These are phyloP conservation scores for Apis florea DNA, from an alignment of 1,140 invertebrate species.

Conservation along the genomic window DNA sequence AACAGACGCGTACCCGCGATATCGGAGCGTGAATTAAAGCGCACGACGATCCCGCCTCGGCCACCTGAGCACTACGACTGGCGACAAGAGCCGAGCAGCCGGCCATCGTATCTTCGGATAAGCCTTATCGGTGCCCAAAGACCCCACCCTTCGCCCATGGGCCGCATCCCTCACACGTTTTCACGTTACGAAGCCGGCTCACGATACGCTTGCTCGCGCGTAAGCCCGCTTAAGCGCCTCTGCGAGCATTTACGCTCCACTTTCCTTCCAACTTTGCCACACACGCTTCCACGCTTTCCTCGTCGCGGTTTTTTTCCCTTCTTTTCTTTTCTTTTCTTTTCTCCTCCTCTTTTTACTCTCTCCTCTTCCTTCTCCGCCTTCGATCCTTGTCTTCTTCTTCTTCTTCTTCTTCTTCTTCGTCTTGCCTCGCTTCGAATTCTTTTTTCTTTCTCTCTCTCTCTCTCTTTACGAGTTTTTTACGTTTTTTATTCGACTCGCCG, in stretches of 20 bases:
- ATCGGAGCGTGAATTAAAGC: conserved; percentile 37
- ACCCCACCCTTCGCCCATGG: conserved; percentile 58
- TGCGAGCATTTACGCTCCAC: conserved; percentile 21
- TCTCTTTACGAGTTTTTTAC: neutral
- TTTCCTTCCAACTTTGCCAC: neutral
- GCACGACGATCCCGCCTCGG: conserved; percentile 55
- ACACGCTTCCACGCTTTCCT: neutral
- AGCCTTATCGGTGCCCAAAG: conserved; percentile 65
- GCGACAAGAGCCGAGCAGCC: conserved; percentile 47
- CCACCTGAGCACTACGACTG: conserved; percentile 66
- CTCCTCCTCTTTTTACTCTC: neutral
- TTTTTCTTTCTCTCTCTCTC: neutral
- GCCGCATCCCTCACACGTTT: conserved; percentile 55
- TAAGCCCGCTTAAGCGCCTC: conserved; percentile 20
- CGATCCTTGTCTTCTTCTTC: neutral
- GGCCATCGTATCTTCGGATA: conserved; percentile 67
- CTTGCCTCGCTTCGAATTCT: neutral
- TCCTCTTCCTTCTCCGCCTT: neutral
- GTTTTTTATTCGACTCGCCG: no score
- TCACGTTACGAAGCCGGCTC: neutral
- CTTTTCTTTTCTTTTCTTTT: neutral
- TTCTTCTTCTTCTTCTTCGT: neutral
- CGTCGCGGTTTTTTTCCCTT: neutral
- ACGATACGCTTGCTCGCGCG: conserved; percentile 1
- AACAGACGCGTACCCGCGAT: conserved; percentile 28